These are phyloP conservation scores for Philypnodon macrostomus DNA, from an alignment of 2,797 vertebrate species.

Conservation along the genomic window DNA sequence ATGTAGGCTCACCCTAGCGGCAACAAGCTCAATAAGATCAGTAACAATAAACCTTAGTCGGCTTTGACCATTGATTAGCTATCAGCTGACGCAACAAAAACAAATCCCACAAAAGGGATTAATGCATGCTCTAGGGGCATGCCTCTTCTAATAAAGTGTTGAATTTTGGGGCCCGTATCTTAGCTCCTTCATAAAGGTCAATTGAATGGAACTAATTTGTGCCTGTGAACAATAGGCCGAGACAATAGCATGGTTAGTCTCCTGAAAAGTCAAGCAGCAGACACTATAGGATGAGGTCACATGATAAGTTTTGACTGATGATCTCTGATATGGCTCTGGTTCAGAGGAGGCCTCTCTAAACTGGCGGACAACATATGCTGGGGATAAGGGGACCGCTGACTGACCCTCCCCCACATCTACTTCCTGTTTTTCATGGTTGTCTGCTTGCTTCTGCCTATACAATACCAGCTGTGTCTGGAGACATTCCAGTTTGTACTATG, in stretches of 20 bases:
- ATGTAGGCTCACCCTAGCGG: slow-evolving; percentile 15
- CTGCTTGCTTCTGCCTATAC: slow-evolving; percentile 59
- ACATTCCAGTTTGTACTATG: slow-evolving; percentile 55
- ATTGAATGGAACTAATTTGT: slow-evolving; percentile 41
- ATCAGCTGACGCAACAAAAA: slow-evolving; percentile 56
- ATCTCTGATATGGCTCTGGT: slow-evolving; percentile 44
- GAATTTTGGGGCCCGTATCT: slow-evolving; percentile 13
- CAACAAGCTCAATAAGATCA: slow-evolving; percentile 54
- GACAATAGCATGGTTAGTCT: slow-evolving; percentile 21
- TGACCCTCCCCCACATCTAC: slow-evolving; percentile 28
- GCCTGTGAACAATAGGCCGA: slow-evolving; percentile 27
- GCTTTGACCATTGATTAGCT: slow-evolving; percentile 64
- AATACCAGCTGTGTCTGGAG: slow-evolving; percentile 70
- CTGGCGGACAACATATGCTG: slow-evolving; percentile 31
- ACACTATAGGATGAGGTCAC: slow-evolving; percentile 4
- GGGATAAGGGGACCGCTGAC: slow-evolving; percentile 21
- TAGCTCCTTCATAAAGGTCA: slow-evolving; percentile 13
- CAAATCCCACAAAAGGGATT: slow-evolving; percentile 49
- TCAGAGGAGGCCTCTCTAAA: slow-evolving; percentile 33
- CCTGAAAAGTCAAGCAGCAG: slow-evolving; percentile 22
- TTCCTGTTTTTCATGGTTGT: slow-evolving; percentile 70
- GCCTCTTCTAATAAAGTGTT: slow-evolving; percentile 13
- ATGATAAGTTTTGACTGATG: slow-evolving; percentile 49
- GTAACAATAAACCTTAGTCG: slow-evolving; percentile 63
- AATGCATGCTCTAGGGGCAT: slow-evolving; percentile 30